Percentiles rank a stretch among this genome's conserved stretches.
These are phyloP conservation scores for Andrena bicolor DNA, from an alignment of 2,888 invertebrate genomes.

Conservation along the genomic window DNA sequence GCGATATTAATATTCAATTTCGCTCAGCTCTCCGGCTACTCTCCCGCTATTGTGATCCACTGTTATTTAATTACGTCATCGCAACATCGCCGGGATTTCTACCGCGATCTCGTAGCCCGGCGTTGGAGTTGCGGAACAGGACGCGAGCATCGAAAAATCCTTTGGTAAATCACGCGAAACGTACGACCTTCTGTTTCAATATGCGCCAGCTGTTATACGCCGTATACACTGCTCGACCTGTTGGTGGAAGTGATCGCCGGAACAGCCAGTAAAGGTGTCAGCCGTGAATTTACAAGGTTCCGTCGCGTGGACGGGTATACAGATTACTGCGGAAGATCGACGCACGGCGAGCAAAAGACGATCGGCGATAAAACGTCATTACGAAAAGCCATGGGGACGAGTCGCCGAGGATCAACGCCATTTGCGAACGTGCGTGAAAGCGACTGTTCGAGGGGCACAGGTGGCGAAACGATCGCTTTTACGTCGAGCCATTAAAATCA, in stretches of 20 bases:
- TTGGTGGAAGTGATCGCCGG: conserved; percentile 33
- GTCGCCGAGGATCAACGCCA: conserved; percentile 57
- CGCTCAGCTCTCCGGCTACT: conserved; percentile 2
- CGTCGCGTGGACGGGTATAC: conserved; percentile 11
- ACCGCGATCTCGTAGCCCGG: neutral
- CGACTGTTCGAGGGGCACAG: conserved; percentile 54
- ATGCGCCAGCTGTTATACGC: neutral
- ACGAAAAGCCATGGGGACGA: conserved; percentile 36
- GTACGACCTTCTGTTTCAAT: neutral
- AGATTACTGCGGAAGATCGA: conserved; percentile 38
- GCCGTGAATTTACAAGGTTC: conserved; percentile 50
- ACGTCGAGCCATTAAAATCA: conserved; percentile 68
- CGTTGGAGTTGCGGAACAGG: neutral
- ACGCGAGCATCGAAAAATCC: neutral
- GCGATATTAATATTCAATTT: conserved; percentile 38
- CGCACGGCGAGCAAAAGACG: conserved; percentile 20
- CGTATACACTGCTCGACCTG: conserved; percentile 7
- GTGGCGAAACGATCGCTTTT: conserved; percentile 70
- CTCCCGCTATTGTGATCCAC: neutral
- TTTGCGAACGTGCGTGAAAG: conserved; percentile 67
- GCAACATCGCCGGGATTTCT: neutral
- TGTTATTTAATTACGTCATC: conserved; percentile 22
- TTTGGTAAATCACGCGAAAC: neutral
- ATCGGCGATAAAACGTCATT: conserved; percentile 60
- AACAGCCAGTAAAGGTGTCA: conserved; percentile 49